These are phyloP conservation scores for Ctenodactylus gundi DNA, from an alignment of 2,113 vertebrate genomes.

Conservation along the genomic window DNA sequence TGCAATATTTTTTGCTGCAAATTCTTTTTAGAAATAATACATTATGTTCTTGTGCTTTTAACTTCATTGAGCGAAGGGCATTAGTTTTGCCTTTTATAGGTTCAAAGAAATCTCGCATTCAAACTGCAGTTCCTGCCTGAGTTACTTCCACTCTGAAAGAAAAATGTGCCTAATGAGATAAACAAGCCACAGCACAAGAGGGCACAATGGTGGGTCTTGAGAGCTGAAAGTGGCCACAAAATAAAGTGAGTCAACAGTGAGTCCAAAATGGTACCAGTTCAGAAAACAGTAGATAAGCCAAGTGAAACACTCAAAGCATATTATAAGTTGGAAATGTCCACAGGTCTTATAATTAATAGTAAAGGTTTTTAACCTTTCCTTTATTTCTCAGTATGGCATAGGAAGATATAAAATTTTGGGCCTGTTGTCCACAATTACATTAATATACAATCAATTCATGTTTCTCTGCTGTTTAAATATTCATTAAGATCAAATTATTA, in stretches of 20 bases:
- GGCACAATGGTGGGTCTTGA: background rate
- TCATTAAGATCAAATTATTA: constrained; percentile 23
- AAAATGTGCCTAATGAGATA: constrained; percentile 37
- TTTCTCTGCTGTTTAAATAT: background rate
- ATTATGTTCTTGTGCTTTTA: constrained; percentile 37
- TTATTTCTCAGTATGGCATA: background rate
- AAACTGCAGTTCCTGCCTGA: constrained; percentile 7
- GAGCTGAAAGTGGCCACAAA: background rate
- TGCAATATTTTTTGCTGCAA: constrained; percentile 58
- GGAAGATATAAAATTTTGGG: background rate
- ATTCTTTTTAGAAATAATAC: constrained; percentile 46
- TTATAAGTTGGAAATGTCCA: background rate
- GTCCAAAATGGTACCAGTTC: background rate
- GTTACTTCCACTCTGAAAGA: constrained; percentile 33
- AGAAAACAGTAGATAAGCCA: background rate
- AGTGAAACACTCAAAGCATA: background rate
- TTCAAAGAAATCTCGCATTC: constrained; percentile 50
- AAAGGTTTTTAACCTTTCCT: background rate
- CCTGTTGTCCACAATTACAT: background rate
- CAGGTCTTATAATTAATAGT: background rate
- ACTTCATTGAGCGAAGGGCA: background rate
- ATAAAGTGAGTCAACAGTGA: background rate
- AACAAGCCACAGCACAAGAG: background rate
- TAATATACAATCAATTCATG: background rate
- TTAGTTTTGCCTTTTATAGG: background rate